Conservation (phyloP, 1,140 invertebrate species). For the Leptopilina clavipes region DNA sequence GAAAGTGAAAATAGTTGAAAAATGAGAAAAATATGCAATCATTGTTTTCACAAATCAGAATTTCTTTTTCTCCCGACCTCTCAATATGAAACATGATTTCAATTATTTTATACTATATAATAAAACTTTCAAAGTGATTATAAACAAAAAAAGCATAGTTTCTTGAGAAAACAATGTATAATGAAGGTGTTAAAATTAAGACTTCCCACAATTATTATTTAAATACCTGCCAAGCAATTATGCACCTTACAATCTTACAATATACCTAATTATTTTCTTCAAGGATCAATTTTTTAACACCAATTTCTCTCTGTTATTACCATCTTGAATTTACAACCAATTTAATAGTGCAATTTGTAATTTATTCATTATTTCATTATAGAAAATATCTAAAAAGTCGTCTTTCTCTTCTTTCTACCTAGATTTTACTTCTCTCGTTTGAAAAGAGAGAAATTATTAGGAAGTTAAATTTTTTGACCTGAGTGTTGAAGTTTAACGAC, state of each 20-base stretch:
- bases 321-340: not conserved
- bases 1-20: slow-evolving; percentile 44
- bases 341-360: not conserved
- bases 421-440: not conserved
- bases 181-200: not conserved
- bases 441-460: too few species aligned
- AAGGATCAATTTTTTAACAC: not conserved
- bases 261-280: not conserved
- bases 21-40: not conserved
- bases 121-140: slow-evolving; percentile 12
- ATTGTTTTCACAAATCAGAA: not conserved
- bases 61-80: too few species aligned
- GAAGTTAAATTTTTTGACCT: too few species aligned
- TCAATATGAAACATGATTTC: not conserved
- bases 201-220: not conserved
- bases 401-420: not conserved
- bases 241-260: not conserved
- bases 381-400: not conserved
- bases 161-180: not conserved
- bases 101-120: too few species aligned
- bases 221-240: not conserved
- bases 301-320: not conserved
- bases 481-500: too few species aligned
- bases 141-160: not conserved
- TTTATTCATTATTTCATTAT: not conserved